Base-by-base conservation (phyloP, 2,113 vertebrate species). In the Dicaeum eximium region DNA sequence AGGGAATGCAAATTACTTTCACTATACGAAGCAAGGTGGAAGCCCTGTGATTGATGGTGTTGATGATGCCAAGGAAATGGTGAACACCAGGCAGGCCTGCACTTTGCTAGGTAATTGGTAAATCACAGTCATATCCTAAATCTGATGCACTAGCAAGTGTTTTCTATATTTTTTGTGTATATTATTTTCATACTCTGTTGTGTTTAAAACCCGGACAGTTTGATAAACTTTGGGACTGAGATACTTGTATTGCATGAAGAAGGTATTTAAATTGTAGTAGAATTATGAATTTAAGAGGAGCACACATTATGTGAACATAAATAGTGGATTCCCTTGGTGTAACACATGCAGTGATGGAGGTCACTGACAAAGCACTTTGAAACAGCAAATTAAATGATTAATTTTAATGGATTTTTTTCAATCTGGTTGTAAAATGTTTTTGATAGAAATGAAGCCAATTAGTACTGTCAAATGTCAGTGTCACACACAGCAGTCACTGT, bases 11-110 rank as follows among this genome's bases (percentile, higher is more conserved):
- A 96, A 98, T 91, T 96, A 96, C 88, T 99, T 99, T 94, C 97
- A 98, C 96, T 99, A 99, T 90, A 99, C 99, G 0, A 99, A 98
- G 57, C 99, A 99, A 97, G 99, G 99, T 60, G 97, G 98, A 77
- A 99, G 98, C 88, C 98, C 99, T 3, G 97, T 99, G 73, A 99
- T 99, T 47, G 98, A 98, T 13, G 99, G 99, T 25, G 98, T 99
- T 35, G 98, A 99, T 31, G 99, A 99, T 95, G 98, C 98, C 4
- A 99, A 99, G 95, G 99, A 99, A 94, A 98, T 99, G 97, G 80
- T 62, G 42, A 98, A 98, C 61, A 99, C 99, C 40, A 98, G 99
- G 60, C 97, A 98, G 47, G 99, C 99, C 87, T 99, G 99, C 97
- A 97, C 98, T 48, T 97, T 99, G 89, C 97, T 99, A 80, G 99